These are phyloP conservation scores for Paracyclopina nana DNA, from an alignment of 1,140 invertebrate species.

Conservation along the genomic window DNA sequence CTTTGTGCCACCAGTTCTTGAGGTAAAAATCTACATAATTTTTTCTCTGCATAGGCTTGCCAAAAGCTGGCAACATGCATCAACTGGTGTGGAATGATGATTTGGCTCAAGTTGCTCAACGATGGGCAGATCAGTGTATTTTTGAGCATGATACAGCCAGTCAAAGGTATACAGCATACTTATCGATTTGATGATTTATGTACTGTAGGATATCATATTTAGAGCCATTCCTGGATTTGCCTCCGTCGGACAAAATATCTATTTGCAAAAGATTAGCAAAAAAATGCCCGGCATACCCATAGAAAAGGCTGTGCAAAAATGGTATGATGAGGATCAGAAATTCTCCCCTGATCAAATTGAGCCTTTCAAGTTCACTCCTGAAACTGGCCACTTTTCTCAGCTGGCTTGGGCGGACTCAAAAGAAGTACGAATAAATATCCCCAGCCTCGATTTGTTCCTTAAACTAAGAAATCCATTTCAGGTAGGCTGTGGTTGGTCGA, in stretches of 20 bases:
- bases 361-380: too few species aligned
- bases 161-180: too few species aligned
- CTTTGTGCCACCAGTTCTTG: neutral
- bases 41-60: too few species aligned
- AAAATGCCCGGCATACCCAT: too few species aligned
- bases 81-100: neutral
- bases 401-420: neutral
- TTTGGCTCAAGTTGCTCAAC: neutral
- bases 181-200: too few species aligned
- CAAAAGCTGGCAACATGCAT: neutral
- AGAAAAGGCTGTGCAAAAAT: too few species aligned
- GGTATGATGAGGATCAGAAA: too few species aligned
- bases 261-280: too few species aligned
- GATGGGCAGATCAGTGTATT: neutral
- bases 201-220: too few species aligned
- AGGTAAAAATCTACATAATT: neutral
- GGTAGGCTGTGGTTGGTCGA: neutral
- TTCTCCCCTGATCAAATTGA: too few species aligned
- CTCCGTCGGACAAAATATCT: too few species aligned
- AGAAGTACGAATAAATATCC: neutral
- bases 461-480: neutral
- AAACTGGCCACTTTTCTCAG: neutral
- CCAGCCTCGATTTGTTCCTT: neutral
- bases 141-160: neutral
- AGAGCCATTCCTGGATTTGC: too few species aligned